These are phyloP conservation scores for Phenganax subtilis DNA, from an alignment of 92 coral and sea anemone species.

Conservation along the genomic window DNA sequence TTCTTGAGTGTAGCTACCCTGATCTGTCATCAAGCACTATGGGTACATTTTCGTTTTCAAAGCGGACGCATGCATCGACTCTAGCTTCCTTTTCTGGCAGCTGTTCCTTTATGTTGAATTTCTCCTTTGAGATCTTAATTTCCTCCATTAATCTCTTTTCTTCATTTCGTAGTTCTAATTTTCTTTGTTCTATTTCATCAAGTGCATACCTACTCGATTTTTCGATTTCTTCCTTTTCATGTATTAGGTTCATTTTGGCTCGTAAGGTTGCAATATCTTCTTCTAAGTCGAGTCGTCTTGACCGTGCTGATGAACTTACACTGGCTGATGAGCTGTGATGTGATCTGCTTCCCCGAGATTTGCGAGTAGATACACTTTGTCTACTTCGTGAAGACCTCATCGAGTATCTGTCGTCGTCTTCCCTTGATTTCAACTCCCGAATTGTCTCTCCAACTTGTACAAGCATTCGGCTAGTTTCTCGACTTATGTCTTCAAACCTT, in stretches of 20 bases:
- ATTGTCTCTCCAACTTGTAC: neutral
- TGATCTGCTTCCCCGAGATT: neutral
- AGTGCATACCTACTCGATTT: constrained; percentile 18
- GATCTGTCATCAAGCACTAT: neutral
- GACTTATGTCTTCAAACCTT: constrained; percentile 19
- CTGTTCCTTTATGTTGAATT: constrained; percentile 33
- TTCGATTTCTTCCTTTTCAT: constrained; percentile 37
- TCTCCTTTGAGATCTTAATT: constrained; percentile 28
- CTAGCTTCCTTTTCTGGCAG: constrained; percentile 44
- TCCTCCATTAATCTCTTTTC: constrained; percentile 43
- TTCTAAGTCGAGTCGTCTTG: constrained; percentile 37
- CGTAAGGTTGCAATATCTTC: constrained; percentile 42
- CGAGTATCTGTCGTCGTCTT: neutral
- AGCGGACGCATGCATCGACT: constrained; percentile 5
- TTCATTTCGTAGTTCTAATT: constrained; percentile 33
- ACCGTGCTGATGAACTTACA: constrained; percentile 5
- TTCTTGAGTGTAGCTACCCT: neutral
- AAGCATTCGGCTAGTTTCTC: neutral
- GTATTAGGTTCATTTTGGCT: constrained; percentile 33
- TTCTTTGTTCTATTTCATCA: constrained; percentile 39
- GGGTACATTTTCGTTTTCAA: neutral
- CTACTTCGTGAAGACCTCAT: neutral
- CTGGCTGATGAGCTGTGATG: neutral
- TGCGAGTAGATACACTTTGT: neutral
- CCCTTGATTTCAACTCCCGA: neutral